Evolutionary conservation across 1,140 invertebrate genomes (phyloP).

Genomic region (Tetraneura akinire): DNA sequence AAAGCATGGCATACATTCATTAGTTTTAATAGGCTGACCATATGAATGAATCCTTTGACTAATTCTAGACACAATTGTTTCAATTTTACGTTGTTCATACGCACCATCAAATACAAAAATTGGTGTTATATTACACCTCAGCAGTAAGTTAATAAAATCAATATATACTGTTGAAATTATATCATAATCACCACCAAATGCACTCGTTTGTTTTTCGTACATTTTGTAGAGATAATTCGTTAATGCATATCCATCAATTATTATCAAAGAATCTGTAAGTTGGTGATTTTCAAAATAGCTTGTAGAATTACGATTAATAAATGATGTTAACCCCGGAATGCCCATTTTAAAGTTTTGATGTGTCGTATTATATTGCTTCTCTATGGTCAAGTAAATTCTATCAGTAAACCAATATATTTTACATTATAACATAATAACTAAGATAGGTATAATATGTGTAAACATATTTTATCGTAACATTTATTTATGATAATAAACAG

Average conservation of each 20-base stretch:
- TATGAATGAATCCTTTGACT: slow-evolving; percentile 64
- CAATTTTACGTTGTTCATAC: slow-evolving; percentile 73
- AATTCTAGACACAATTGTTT: slow-evolving; percentile 68
- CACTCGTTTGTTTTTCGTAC: slow-evolving; percentile 66
- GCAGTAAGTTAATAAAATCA: slow-evolving; percentile 73
- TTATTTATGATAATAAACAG: too few relatives aligned
- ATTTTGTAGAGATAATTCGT: slow-evolving; percentile 72
- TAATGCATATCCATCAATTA: slow-evolving; percentile 83
- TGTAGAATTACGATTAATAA: slow-evolving; percentile 70
- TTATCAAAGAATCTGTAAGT: slow-evolving; percentile 70
- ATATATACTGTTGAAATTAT: slow-evolving; percentile 66
- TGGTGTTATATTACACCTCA: slow-evolving; percentile 73
- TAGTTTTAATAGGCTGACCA: slow-evolving; percentile 29
- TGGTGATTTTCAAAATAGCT: slow-evolving; percentile 67
- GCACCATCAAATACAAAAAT: slow-evolving; percentile 84
- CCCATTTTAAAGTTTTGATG: slow-evolving; percentile 67
- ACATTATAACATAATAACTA: too few relatives aligned
- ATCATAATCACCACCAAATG: slow-evolving; percentile 87
- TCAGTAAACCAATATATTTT: too few relatives aligned
- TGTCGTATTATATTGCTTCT: neutral
- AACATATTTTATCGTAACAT: too few relatives aligned
- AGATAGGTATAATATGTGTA: too few relatives aligned
- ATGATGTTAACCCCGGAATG: slow-evolving; percentile 77
- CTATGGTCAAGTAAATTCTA: too few relatives aligned
- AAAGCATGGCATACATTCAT: slow-evolving; percentile 68